A percentile compares a stretch with the other conserved stretches of the same genome.
Evolutionary conservation across 2,113 vertebrate species (phyloP).

Genomic region (Galeopterus variegatus): DNA sequence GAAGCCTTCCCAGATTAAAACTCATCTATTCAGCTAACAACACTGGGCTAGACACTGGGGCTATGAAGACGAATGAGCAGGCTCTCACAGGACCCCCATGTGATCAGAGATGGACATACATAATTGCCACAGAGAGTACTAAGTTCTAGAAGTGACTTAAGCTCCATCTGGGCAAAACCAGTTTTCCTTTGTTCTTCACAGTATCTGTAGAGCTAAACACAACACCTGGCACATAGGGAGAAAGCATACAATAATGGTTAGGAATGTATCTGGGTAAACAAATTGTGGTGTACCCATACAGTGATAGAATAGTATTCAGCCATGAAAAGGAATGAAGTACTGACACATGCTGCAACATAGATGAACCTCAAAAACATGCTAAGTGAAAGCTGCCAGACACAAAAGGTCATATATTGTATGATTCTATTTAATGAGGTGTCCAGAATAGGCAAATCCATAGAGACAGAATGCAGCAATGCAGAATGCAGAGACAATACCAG

Average conservation of each 20-base stretch:
- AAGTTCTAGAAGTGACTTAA: background rate
- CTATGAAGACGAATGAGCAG: background rate
- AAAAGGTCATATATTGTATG: background rate
- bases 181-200: background rate
- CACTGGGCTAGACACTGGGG: background rate
- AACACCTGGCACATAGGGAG: background rate
- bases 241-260: background rate
- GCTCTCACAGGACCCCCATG: background rate
- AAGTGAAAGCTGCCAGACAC: background rate
- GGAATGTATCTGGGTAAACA: background rate
- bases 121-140: background rate
- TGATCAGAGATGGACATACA: background rate
- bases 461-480: background rate
- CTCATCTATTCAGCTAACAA: background rate
- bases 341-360: no score
- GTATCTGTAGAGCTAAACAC: background rate
- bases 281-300: background rate
- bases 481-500: background rate
- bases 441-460: background rate
- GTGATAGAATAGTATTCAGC: background rate
- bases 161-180: background rate
- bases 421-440: background rate
- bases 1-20: constrained; percentile 59
- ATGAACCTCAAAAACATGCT: background rate
- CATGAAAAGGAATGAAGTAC: background rate